Conservation (phyloP, 1,140 invertebrate species). For the Bombus picipes region DNA sequence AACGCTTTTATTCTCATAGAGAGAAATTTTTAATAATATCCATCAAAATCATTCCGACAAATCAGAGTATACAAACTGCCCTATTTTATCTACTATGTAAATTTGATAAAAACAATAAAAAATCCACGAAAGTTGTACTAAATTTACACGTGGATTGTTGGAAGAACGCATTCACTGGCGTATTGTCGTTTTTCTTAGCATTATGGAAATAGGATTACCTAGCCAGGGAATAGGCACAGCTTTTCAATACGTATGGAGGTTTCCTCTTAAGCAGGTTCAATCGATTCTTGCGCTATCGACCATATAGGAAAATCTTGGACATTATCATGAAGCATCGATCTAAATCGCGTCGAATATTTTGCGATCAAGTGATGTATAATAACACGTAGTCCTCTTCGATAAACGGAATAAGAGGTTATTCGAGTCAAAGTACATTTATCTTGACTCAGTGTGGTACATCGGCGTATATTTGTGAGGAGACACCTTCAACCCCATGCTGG, state of each 20-base stretch:
- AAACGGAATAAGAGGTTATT: conserved; percentile 59
- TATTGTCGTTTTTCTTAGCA: background rate
- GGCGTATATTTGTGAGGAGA: conserved; percentile 46
- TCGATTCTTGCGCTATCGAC: conserved; percentile 37
- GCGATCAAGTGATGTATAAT: conserved; percentile 63
- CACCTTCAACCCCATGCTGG: conserved; percentile 19
- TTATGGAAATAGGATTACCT: conserved; percentile 47
- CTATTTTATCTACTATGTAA: background rate
- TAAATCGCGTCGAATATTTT: conserved; percentile 58
- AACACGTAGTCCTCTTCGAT: conserved; percentile 40
- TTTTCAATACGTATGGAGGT: conserved; percentile 43
- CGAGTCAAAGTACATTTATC: conserved; percentile 68
- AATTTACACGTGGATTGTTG: background rate
- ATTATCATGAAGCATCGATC: conserved; percentile 61
- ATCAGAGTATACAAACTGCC: too few relatives aligned
- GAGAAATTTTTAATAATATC: too few relatives aligned
- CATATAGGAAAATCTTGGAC: conserved; percentile 26
- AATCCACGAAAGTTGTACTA: background rate
- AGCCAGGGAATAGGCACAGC: background rate
- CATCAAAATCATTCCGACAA: too few relatives aligned
- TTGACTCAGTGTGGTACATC: conserved; percentile 39
- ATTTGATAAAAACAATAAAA: too few relatives aligned
- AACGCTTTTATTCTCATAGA: too few relatives aligned
- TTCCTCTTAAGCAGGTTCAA: conserved; percentile 33
- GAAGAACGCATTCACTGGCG: background rate